Evolutionary conservation across 2,888 invertebrate species (phyloP), one percentile per base, ranked within the genome.

Genomic region (Danaus chrysippus): DNA sequence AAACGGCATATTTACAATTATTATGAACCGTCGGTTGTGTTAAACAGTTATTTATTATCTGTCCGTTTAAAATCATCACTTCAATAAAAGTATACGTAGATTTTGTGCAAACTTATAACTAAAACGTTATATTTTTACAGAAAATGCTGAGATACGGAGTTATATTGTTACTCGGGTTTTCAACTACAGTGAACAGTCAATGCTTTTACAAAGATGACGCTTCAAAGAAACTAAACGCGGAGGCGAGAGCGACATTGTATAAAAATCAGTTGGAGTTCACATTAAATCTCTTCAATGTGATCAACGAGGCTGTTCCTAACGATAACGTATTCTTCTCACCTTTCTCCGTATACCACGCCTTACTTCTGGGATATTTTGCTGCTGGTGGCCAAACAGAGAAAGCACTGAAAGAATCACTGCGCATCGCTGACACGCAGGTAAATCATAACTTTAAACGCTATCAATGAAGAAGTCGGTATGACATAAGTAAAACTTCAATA

Each of bases 281-380:
- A 0, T 81, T 96, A 58, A 92, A 93, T 56, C 89, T 96, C 59
- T 89, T 97, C 72, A 93, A 93, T 68, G 92, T 93, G 15, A 93
- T 94, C 68, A 93, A 94, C 69, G 84, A 91, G 61, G 92, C 92
- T 15, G 93, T 93, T 68, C 93, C 94, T 0, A 89, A 92, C 52
- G 94, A 94, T 70, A 97, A 97, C 80, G 86, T 97, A 49, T 96
- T 97, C 91, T 96, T 96, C 83, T 97, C 97, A 8, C 97, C 97
- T 0, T 95, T 96, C 86, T 97, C 96, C 70, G 94, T 97, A 12
- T 95, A 96, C 77, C 95, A 96, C 72, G 94, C 96, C 0, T 77
- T 97, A 42, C 81, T 95, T 56, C 86, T 97, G 66, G 95, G 96
- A 0, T 97, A 96, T 77, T 96, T 96, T 75, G 94, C 96, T 0